Percentiles rank a stretch among this genome's conserved stretches.
phyloP scores from a whole-genome alignment of 1,140 invertebrate genomes.

The Orchesella cincta region DNA sequence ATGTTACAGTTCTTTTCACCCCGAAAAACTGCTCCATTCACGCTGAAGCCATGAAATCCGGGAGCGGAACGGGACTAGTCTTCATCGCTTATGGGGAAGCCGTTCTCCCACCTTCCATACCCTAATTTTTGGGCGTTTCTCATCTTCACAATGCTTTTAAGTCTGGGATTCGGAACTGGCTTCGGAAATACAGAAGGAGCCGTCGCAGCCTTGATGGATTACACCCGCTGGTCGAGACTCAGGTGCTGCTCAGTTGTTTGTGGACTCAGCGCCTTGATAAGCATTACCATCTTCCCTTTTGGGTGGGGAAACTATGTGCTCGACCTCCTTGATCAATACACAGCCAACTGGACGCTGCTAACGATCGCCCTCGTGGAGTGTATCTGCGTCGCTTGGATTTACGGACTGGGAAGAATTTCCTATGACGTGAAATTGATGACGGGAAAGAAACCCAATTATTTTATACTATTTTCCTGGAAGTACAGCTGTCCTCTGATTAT shows the following conservation, averaged over 20 bases:
- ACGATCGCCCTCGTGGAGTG: slow-evolving; percentile 94
- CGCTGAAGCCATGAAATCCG: not conserved
- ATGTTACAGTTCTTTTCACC: not conserved
- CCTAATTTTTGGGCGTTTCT: not conserved
- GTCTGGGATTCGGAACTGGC: slow-evolving; percentile 12
- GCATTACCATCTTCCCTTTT: not conserved
- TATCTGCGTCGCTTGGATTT: slow-evolving; percentile 87
- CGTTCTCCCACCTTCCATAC: slow-evolving; percentile 55
- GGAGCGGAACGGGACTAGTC: slow-evolving; percentile 57
- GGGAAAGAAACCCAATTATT: slow-evolving; percentile 76
- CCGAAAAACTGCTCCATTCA: not conserved
- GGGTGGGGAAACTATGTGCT: not conserved
- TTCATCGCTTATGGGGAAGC: slow-evolving; percentile 60
- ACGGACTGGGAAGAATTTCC: slow-evolving; percentile 83
- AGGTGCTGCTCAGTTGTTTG: not conserved
- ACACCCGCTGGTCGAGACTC: not conserved
- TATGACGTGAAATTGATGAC: slow-evolving; percentile 94
- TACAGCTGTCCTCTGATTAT: slow-evolving; percentile 87
- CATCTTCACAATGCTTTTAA: slow-evolving; percentile 14
- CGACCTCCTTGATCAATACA: not conserved
- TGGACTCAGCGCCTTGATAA: not conserved
- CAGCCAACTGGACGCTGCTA: slow-evolving; percentile 76
- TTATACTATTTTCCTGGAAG: slow-evolving; percentile 92
- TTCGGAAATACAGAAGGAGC: slow-evolving; percentile 6
- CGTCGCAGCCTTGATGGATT: not conserved